Evolutionary conservation across 2,113 vertebrate species (phyloP).

Genomic region (Ranitomeya imitator): DNA sequence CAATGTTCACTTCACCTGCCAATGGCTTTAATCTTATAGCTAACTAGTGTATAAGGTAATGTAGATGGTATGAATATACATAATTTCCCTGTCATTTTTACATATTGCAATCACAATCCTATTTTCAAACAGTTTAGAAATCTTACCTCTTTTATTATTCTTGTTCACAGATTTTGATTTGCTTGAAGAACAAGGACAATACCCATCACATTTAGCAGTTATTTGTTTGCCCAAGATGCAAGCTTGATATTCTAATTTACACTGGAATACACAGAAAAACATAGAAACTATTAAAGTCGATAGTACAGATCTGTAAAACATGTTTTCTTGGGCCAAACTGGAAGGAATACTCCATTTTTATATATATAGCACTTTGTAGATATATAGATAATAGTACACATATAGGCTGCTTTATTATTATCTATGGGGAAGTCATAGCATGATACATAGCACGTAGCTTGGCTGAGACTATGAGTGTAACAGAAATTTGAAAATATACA

Average conservation of each 20-base stretch:
- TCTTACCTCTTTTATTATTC: constrained; percentile 84
- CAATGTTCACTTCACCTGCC: no score
- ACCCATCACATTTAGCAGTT: constrained; percentile 85
- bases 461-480: no score
- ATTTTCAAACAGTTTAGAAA: neutral
- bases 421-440: neutral
- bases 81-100: neutral
- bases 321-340: no score
- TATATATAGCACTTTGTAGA: neutral
- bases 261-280: constrained; percentile 73
- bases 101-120: neutral
- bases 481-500: no score
- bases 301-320: neutral
- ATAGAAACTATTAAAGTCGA: neutral
- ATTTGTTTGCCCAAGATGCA: constrained; percentile 92
- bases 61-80: neutral
- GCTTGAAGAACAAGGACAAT: constrained; percentile 84
- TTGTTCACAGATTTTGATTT: constrained; percentile 70
- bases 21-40: no score
- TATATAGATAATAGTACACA: neutral
- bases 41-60: no score
- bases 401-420: neutral
- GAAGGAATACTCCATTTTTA: neutral
- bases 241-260: constrained; percentile 95
- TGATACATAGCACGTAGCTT: no score